These are phyloP conservation scores for Pterobdella sp. DNA, from an alignment of 2,888 invertebrate genomes.

Conservation along the genomic window DNA sequence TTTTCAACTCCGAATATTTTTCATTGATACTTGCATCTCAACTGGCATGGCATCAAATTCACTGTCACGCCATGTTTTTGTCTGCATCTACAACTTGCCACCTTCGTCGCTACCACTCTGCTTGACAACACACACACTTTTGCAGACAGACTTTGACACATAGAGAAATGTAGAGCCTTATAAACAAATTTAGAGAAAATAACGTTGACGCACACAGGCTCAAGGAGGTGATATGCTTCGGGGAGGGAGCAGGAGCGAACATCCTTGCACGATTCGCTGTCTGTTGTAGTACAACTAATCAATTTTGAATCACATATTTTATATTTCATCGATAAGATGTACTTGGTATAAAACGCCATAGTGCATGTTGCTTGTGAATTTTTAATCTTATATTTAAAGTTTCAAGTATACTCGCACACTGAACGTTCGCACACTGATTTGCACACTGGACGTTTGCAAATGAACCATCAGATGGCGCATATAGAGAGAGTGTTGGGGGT, in stretches of 20 bases:
- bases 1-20: too few species aligned
- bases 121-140: neutral
- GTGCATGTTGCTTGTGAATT: too few species aligned
- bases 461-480: conserved; percentile 60
- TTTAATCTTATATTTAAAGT: too few species aligned
- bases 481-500: conserved; percentile 70
- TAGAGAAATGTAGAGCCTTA: neutral
- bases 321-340: neutral
- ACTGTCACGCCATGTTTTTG: too few species aligned
- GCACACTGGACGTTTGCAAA: neutral
- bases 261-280: conserved; percentile 72
- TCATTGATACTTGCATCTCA: too few species aligned
- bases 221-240: conserved; percentile 73
- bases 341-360: neutral
- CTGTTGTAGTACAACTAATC: conserved; percentile 36
- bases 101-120: too few species aligned
- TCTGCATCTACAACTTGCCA: too few species aligned
- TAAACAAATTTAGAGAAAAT: neutral
- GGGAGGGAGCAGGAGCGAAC: conserved; percentile 81
- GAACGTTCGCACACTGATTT: neutral
- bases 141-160: conserved; percentile 5
- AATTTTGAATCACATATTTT: too few species aligned
- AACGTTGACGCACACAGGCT: conserved; percentile 52
- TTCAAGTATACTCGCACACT: too few species aligned
- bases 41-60: too few species aligned